phyloP scores from a whole-genome alignment of 2,113 vertebrate species.

The Spheniscus mendiculus region DNA sequence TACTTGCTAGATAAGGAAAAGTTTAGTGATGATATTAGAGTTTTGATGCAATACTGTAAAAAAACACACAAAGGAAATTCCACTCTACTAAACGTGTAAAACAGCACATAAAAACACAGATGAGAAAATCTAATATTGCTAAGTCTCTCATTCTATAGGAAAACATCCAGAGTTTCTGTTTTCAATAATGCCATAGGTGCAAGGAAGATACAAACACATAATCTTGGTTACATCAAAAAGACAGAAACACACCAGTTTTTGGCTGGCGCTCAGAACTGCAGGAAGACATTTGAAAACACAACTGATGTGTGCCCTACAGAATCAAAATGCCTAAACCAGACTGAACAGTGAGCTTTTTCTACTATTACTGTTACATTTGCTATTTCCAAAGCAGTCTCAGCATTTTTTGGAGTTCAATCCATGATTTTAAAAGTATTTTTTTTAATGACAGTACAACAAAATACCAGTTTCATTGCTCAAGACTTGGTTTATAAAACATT shows the following conservation, averaged over 20 bases:
- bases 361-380: neutral
- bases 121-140: neutral
- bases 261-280: neutral
- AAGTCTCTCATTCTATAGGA: neutral
- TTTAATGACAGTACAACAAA: neutral
- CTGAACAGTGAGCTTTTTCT: neutral
- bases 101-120: neutral
- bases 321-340: neutral
- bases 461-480: neutral
- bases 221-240: neutral
- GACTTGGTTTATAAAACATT: neutral
- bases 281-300: neutral
- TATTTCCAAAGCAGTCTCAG: neutral
- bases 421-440: neutral
- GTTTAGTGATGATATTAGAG: neutral
- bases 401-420: neutral
- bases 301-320: neutral
- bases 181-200: neutral
- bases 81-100: neutral
- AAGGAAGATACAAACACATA: neutral
- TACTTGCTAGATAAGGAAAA: neutral
- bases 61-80: neutral
- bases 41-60: neutral
- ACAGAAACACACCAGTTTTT: neutral
- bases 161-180: neutral